These are phyloP conservation scores for Hydrochoerus hydrochaeris DNA, from an alignment of 2,113 vertebrate genomes.

Conservation along the genomic window DNA sequence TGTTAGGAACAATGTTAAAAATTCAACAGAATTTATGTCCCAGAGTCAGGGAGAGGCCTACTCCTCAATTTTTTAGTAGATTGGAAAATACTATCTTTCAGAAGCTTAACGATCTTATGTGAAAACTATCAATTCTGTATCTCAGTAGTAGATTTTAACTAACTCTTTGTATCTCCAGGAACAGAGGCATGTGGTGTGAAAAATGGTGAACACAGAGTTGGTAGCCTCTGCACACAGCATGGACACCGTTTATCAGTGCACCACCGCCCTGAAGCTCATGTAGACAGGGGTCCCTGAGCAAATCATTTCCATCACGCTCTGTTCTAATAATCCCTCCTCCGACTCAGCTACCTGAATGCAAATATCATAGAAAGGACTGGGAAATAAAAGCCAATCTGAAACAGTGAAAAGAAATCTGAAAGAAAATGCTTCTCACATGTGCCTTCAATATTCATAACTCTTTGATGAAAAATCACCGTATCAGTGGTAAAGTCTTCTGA, in stretches of 20 bases:
- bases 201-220: background rate
- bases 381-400: constrained; percentile 61
- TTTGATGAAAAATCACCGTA: constrained; percentile 67
- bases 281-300: constrained; percentile 15
- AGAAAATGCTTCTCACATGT: constrained; percentile 27
- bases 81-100: background rate
- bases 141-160: background rate
- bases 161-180: background rate
- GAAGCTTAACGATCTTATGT: background rate
- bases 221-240: background rate
- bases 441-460: constrained; percentile 46
- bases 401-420: constrained; percentile 50
- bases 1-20: background rate
- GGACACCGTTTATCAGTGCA: constrained; percentile 31
- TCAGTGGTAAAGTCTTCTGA: constrained; percentile 44
- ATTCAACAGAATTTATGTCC: background rate
- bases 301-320: constrained; percentile 58
- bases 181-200: background rate
- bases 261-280: background rate
- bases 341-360: constrained; percentile 66
- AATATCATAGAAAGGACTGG: constrained; percentile 63
- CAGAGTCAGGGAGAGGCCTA: background rate
- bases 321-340: constrained; percentile 67
- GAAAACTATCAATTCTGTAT: background rate
- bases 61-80: background rate